These are phyloP conservation scores for Ferrisia virgata DNA, from an alignment of 2,888 invertebrate species.

Conservation along the genomic window DNA sequence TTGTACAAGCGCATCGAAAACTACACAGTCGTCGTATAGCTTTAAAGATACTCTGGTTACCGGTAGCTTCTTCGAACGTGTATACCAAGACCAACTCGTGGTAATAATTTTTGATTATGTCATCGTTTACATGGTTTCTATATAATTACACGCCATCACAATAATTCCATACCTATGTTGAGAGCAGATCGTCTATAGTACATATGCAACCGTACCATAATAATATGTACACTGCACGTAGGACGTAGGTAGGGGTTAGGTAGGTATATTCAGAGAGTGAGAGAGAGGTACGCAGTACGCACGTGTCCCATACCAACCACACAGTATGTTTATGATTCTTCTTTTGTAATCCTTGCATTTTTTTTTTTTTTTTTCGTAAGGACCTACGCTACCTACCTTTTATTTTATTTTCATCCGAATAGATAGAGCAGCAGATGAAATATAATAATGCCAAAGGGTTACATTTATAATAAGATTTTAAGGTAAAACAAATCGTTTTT, in stretches of 20 bases:
- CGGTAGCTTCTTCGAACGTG: slow-evolving; percentile 15
- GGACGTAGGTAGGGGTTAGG: no score
- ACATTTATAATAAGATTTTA: slow-evolving; percentile 20
- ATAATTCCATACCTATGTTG: background rate
- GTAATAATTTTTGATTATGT: slow-evolving; percentile 30
- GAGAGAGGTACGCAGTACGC: no score
- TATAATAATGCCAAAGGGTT: slow-evolving; percentile 22
- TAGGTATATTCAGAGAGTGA: no score
- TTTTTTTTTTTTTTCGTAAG: background rate
- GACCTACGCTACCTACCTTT: no score
- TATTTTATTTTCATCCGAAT: no score
- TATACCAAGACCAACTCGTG: background rate
- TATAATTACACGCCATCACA: slow-evolving; percentile 15
- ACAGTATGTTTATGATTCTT: background rate
- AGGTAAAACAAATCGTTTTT: slow-evolving; percentile 19
- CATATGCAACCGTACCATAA: no score
- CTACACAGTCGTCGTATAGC: background rate
- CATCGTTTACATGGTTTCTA: slow-evolving; percentile 10
- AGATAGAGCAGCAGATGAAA: background rate
- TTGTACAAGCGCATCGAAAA: slow-evolving; percentile 13
- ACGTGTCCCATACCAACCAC: background rate
- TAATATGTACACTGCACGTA: no score
- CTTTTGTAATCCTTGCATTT: background rate
- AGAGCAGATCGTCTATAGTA: no score
- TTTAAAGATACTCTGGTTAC: background rate